Evolutionary conservation across 2,888 invertebrate species (phyloP).

Genomic region (Pelosia muscerda): DNA sequence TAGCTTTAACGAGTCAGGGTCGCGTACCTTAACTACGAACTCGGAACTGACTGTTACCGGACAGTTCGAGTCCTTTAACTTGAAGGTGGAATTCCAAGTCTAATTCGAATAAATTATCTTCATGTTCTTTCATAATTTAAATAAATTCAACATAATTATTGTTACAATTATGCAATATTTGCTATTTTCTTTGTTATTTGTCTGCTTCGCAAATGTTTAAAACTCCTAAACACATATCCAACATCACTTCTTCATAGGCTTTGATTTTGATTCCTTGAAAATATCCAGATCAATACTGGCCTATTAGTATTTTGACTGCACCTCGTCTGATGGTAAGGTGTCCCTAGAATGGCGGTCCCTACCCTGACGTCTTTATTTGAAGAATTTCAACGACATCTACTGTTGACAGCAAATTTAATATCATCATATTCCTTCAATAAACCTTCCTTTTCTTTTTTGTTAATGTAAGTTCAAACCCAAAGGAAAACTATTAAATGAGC

Average conservation of each 20-base stretch:
- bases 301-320: too few relatives aligned
- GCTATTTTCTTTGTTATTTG: background rate
- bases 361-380: too few relatives aligned
- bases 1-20: background rate
- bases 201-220: background rate
- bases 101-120: background rate
- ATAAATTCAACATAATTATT: background rate
- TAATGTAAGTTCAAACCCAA: too few relatives aligned
- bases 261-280: background rate
- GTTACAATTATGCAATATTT: background rate
- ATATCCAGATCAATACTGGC: background rate
- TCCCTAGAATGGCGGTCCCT: too few relatives aligned
- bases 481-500: background rate
- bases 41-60: background rate
- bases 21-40: background rate
- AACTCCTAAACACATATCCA: too few relatives aligned
- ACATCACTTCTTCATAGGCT: background rate
- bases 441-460: too few relatives aligned
- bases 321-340: too few relatives aligned
- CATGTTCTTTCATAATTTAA: background rate
- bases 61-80: background rate
- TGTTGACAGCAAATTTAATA: too few relatives aligned
- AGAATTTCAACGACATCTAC: too few relatives aligned
- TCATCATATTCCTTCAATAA: too few relatives aligned
- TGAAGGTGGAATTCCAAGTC: constrained; percentile 2